Evolutionary conservation across 2,113 vertebrate species (phyloP), one percentile per base, ranked within the genome.

Genomic region (Cynoglossus semilaevis): DNA sequence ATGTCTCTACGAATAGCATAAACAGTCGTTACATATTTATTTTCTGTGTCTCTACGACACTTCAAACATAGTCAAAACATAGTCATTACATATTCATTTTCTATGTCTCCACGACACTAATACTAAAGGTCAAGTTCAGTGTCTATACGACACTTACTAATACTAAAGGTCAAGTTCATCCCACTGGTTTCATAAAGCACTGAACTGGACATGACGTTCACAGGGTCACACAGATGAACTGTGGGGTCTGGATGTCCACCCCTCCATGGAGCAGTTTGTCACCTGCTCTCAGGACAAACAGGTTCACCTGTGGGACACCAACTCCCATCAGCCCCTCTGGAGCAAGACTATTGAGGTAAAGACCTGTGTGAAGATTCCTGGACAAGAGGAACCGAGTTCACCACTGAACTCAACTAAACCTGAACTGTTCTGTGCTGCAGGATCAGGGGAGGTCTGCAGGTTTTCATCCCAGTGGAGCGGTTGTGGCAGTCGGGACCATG

Each of bases 151-250:
- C 35, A 36, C 8, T 38, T 38, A 38, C 1, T 4, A n/a, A n/a
- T n/a, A n/a, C n/a, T n/a, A n/a, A n/a, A n/a, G n/a, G n/a, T n/a
- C n/a, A n/a, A n/a, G n/a, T n/a, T n/a, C n/a, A n/a, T n/a, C n/a
- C n/a, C n/a, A n/a, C n/a, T 1, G 5, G 17, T 40, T 15, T 29
- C 7, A 1, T 11, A 19, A 17, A 11, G 7, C 8, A 0, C n/a
- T 49, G 7, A 37, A 15, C 22, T 2, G 46, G 6, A 13, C 47
- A 0, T 6, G 4, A 9, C 47, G 45, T 63, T 69, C 51, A 8
- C 82, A 96, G 94, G 94, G 94, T 57, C 94, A 96, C 66, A 91
- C 92, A 0, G 94, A 96, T 60, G 94, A 96, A 74, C 89, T 96
- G 53, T 96, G 95, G 95, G 95, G 95, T 16, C 85, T 96, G 75